Evolutionary conservation across 2,113 vertebrate genomes (phyloP).

Genomic region (Sialia sialis): DNA sequence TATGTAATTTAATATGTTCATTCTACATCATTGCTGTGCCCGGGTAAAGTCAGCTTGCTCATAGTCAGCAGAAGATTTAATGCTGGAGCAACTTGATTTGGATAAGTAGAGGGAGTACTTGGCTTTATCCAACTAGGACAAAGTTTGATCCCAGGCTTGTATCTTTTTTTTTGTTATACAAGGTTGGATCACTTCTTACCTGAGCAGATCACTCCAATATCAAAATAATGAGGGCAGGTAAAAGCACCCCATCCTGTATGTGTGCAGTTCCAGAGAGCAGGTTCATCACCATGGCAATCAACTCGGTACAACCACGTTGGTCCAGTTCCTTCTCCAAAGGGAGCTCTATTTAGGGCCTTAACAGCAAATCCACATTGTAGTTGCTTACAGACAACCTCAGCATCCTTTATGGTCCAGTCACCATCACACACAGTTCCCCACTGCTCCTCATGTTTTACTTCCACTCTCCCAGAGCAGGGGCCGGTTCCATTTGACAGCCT

Average conservation of each 20-base stretch:
- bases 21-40: neutral
- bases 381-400: slow-evolving; percentile 67
- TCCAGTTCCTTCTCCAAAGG: slow-evolving; percentile 68
- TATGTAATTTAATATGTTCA: neutral
- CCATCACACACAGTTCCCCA: slow-evolving; percentile 77
- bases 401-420: slow-evolving; percentile 58
- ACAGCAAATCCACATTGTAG: slow-evolving; percentile 64
- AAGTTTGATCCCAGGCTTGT: neutral
- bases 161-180: neutral
- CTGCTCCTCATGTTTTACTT: slow-evolving; percentile 60
- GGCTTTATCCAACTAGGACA: neutral
- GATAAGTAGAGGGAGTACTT: neutral
- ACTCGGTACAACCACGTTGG: slow-evolving; percentile 70
- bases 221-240: slow-evolving; percentile 63
- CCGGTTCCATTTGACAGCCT: slow-evolving; percentile 37
- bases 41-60: neutral
- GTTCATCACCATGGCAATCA: slow-evolving; percentile 61
- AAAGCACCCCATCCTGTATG: slow-evolving; percentile 58
- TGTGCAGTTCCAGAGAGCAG: slow-evolving; percentile 66
- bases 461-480: slow-evolving; percentile 66
- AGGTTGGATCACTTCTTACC: slow-evolving; percentile 50
- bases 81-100: neutral
- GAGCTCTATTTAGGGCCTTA: slow-evolving; percentile 34
- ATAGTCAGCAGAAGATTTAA: neutral
- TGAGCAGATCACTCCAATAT: slow-evolving; percentile 68